These are phyloP conservation scores for Tenebrosternarchus preto DNA, from an alignment of 2,113 vertebrate species.

Conservation along the genomic window DNA sequence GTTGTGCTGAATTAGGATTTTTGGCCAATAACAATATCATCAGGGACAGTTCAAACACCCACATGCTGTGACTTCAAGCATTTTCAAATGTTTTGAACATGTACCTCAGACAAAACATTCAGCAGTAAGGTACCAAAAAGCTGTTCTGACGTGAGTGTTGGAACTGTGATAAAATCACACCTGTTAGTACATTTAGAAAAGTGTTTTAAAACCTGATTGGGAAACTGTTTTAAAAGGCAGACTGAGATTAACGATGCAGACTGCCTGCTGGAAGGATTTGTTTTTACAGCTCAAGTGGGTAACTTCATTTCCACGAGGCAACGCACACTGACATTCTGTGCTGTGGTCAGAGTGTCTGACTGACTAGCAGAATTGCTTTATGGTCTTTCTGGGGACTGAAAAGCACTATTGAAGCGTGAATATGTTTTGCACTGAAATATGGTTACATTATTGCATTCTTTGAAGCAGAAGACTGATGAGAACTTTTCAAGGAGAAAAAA, in stretches of 20 bases:
- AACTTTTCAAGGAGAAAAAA: neutral
- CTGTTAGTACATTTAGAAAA: no score
- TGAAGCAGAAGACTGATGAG: neutral
- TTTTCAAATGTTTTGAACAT: neutral
- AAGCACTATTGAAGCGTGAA: neutral
- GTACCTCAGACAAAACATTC: no score
- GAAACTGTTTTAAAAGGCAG: neutral
- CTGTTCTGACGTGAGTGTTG: no score
- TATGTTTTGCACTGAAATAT: neutral
- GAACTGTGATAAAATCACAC: no score
- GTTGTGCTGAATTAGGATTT: neutral
- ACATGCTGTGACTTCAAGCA: neutral
- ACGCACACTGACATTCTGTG: neutral
- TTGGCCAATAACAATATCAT: neutral
- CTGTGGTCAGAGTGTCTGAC: neutral
- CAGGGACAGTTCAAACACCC: slow-evolving; percentile 30
- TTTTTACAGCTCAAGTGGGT: no score
- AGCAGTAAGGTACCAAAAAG: no score
- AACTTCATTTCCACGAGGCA: neutral
- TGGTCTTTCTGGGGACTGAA: neutral
- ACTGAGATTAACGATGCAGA: neutral
- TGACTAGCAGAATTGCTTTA: neutral
- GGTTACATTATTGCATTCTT: neutral
- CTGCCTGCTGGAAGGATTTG: neutral
- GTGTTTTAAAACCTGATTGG: neutral